Evolutionary conservation across 2,113 vertebrate genomes (phyloP), one percentile per base, ranked within the genome.

Genomic region (Equus przewalskii): DNA sequence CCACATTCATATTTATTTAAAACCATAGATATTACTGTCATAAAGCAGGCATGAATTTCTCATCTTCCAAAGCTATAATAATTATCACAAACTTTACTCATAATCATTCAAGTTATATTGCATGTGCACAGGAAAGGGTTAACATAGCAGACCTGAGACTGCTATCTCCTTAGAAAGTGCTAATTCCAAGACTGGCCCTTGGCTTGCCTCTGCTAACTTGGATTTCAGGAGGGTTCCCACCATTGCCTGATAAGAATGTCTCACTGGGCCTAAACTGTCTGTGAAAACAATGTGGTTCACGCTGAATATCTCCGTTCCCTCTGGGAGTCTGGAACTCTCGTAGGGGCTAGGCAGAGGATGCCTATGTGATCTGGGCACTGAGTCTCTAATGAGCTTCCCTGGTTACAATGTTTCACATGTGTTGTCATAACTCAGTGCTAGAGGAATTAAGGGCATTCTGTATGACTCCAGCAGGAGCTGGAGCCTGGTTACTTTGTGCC

Each of bases 31-130:
- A 95, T 33, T 28, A 65, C 30, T 44, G 82, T 78, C 33, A 91
- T 46, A 75, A 97, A 97, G 69, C 22, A 83, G 44, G 60, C 76
- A 76, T 18, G 28, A 41, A 60, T 87, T 86, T 69, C 22, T 9
- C 51, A 75, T 69, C 64, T 88, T 95, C 96, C 58, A 85, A 94
- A 94, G n/a, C n/a, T 49, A 49, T 15, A 18, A 28, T 41, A 65
- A 89, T 92, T 83, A 73, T 21, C 21, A 84, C 15, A 76, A 78
- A 72, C 26, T 72, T 94, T 8, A 89, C 18, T 44, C 36, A 46
- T 60, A 75, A 44, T 36, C 44, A 85, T 72, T 58, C 58, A 85
- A 64, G 24, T 95, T 67, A 49, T 19, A 65, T 0, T 44, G 41
- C 76, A 54, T 1, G 19, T 46, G 19, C 15, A 10, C 46, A 81